These are phyloP conservation scores for Stegostoma tigrinum DNA, from an alignment of 2,113 vertebrate genomes.

Conservation along the genomic window DNA sequence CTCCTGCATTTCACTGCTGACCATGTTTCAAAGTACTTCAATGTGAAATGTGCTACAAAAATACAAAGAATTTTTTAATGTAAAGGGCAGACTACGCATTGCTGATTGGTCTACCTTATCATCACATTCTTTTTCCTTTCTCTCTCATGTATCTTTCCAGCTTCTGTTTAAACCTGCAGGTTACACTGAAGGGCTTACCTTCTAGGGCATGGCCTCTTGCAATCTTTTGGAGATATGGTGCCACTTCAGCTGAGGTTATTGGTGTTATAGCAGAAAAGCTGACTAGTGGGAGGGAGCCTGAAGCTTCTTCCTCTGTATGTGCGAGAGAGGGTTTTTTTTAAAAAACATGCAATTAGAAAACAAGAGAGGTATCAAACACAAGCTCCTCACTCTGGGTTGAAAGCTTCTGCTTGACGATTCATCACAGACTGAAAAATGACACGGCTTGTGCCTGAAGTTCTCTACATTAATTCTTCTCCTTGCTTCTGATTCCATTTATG, in stretches of 20 bases:
- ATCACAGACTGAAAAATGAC: background rate
- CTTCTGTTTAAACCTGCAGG: background rate
- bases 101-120: background rate
- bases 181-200: conserved; percentile 56
- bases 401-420: background rate
- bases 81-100: background rate
- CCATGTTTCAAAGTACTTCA: background rate
- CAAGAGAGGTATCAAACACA: background rate
- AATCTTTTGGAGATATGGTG: conserved; percentile 80
- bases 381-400: background rate
- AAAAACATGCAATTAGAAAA: background rate
- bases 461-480: background rate
- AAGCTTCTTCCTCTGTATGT: conserved; percentile 66
- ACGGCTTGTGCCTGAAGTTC: background rate
- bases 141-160: background rate
- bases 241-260: conserved; percentile 76
- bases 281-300: conserved; percentile 79
- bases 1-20: background rate
- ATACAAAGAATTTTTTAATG: background rate
- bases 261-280: conserved; percentile 77
- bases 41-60: background rate
- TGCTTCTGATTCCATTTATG: background rate
- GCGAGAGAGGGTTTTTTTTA: background rate
- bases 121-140: background rate
- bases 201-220: conserved; percentile 82